Evolutionary conservation across 1,140 invertebrate species (phyloP), one percentile per base, ranked within the genome.

Genomic region (Mizuhopecten yessoensis): DNA sequence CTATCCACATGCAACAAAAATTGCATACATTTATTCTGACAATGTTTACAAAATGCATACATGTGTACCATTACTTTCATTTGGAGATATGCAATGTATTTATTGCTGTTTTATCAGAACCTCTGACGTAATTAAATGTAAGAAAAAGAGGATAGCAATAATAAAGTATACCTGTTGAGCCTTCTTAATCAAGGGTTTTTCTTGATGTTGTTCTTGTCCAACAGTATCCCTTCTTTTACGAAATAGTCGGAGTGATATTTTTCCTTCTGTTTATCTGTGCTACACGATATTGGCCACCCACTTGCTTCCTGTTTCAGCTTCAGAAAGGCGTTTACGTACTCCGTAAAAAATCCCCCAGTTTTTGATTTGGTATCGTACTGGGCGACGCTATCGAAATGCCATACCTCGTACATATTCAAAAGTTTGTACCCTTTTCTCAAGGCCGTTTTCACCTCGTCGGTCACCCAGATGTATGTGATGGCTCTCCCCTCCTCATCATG

Each of bases 211-310:
- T 93, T 86, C 11, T n/a, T 49, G 29, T 97, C 95, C 33, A 97
- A 89, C 34, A 87, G 33, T 42, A 97, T 92, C 33, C 95, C 95
- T 93, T 97, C 95, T n/a, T 92, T 89, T 94, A 49, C 86, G 5
- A 94, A 42, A 93, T 96, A 96, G 15, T 95, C 87, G 49, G 89
- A 23, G 17, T 97, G 94, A 88, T 96, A 97, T 94, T 86, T 91
- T 34, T 88, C 87, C 36, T 91, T 92, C 17, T 88, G 86, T 0
- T 86, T 33, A 0, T 92, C 93, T 11, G 93, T 94, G 20, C 17
- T 36, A 45, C 90, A 90, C 36, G 86, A 33, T 33, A 34, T 39
- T 33, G 93, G 92, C 87, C 90, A 94, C 23, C 92, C 92, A 87
- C 90, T 92, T 5, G 90, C 88, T 90, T 95, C 91, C 87, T 94